Percentiles rank a stretch among this genome's conserved stretches.
These are phyloP conservation scores for Euzetes globulus DNA, from an alignment of 2,888 invertebrate genomes.

Conservation along the genomic window DNA sequence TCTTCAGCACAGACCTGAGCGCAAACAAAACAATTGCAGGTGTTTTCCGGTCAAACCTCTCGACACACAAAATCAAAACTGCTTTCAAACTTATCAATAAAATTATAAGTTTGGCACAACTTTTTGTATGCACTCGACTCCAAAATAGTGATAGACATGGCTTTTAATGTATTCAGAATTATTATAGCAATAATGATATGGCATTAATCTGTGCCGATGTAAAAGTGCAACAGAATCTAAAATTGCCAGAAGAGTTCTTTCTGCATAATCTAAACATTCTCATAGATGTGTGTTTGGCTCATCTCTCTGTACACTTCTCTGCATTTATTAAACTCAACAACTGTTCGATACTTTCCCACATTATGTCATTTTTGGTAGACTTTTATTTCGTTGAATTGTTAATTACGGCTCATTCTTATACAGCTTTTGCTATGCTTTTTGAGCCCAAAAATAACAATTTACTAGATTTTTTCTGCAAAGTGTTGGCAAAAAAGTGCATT, in stretches of 20 bases:
- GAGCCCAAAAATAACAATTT: background rate
- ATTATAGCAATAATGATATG: constrained; percentile 2
- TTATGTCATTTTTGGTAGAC: background rate
- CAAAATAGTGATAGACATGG: background rate
- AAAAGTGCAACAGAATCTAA: background rate
- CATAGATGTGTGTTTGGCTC: background rate
- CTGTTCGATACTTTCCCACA: constrained; percentile 22
- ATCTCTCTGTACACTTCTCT: background rate
- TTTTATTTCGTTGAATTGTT: constrained; percentile 3
- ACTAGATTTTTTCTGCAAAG: background rate
- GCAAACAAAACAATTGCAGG: constrained; percentile 22
- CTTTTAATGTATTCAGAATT: background rate
- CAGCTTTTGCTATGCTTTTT: background rate
- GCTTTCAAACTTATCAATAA: constrained; percentile 14
- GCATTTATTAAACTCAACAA: background rate
- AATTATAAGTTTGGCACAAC: constrained; percentile 1
- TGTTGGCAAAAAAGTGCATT: background rate
- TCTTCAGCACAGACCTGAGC: background rate
- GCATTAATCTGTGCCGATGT: background rate
- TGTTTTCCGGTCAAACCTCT: constrained; percentile 20
- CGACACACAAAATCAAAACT: background rate
- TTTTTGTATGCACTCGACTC: background rate
- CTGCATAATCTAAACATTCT: constrained; percentile 19
- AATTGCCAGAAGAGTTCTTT: constrained; percentile 5
- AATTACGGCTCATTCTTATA: constrained; percentile 2